Base-by-base conservation (phyloP, 2,113 vertebrate genomes). In the Siniperca chuatsi region DNA sequence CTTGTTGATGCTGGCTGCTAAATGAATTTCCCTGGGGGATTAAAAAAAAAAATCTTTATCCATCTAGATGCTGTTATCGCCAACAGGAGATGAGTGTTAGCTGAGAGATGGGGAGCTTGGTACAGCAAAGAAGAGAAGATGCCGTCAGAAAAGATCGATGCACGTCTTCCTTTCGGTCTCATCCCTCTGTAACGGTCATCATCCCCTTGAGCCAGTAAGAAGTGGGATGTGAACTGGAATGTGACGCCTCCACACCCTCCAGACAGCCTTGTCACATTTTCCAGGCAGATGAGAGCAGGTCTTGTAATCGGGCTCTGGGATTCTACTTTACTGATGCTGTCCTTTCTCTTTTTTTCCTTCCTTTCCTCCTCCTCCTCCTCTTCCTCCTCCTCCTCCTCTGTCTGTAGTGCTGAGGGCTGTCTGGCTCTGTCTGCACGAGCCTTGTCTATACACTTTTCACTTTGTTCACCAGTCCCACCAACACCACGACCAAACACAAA, bases 181-280 rank as follows among this genome's bases (percentile, higher is more conserved):
- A 21, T 54, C 75, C 69, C 81, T 60, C 67, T 88, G 78, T 29
- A 66, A 84, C 10, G 84, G 66, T 76, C 71, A 87, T 87, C 84
- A 83, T 86, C 87, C 62, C 52, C 23, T 44, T 10, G 21, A 83
- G 73, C 81, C 76, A 89, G 88, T 46, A 20, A 85, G 69, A 81
- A 75, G 64, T 86, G 79, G 91, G 90, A 90, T 85, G 87, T 78
- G 87, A 90, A 89, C 75, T 91, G 89, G 87, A 94, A 93, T 90
- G 79, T 81, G 77, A 83, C 42, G 75, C 85, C 79, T 89, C 86
- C 86, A 83, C 87, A 79, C 78, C 87, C 75, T 88, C 87, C 74
- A 90, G 82, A 90, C 81, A 67, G 82, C 40, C 83, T 81, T 23
- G 79, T 94, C 93, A 93, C 61, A 90, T 94, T 94, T 94, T 94